Evolutionary conservation across 1,140 invertebrate species (phyloP), one percentile per base, ranked within the genome.

Genomic region (Macrobrachium nipponense): DNA sequence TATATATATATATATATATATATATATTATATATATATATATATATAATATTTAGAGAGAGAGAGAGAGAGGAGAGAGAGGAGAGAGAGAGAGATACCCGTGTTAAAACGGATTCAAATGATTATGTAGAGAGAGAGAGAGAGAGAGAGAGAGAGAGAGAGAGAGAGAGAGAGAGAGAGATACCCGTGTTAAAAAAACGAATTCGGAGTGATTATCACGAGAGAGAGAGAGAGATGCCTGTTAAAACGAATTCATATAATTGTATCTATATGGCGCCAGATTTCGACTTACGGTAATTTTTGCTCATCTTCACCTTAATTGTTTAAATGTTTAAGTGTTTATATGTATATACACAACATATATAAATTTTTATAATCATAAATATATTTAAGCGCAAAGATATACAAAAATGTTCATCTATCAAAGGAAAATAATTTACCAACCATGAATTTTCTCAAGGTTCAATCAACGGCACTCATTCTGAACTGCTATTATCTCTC

Each of bases 161-260:
- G 58, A 62, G 81, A 75, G 81, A 82, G 27, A 44, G 70, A 75
- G 59, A 61, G 70, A 72, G 80, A 82, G 66, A 72, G 66, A 43
- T 36, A 4, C 27, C 27, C 4, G 27, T 36, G 27, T 36, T 36
- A 36, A 36, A 36, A 36, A n/a, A n/a, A n/a, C 44, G 11, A 14
- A 23, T 76, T 14, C n/a, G 5, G 11, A 43, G n/a, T n/a, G n/a
- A n/a, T n/a, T n/a, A n/a, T n/a, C n/a, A n/a, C n/a, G 81, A 82
- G 27, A 44, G 70, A 75, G 59, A 61, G 70, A 72, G 80, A 82
- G 66, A 72, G 66, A 43, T 36, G 27, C 27, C 1, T 36, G 27
- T 36, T 36, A 36, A 36, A 36, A 36, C 44, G 11, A 14, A 23
- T 76, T 14, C n/a, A 18, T 6, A 43, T 23, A 23, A 14, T 18